Conservation (phyloP, 2,113 vertebrate species). For the Triplophysa tibetana region DNA sequence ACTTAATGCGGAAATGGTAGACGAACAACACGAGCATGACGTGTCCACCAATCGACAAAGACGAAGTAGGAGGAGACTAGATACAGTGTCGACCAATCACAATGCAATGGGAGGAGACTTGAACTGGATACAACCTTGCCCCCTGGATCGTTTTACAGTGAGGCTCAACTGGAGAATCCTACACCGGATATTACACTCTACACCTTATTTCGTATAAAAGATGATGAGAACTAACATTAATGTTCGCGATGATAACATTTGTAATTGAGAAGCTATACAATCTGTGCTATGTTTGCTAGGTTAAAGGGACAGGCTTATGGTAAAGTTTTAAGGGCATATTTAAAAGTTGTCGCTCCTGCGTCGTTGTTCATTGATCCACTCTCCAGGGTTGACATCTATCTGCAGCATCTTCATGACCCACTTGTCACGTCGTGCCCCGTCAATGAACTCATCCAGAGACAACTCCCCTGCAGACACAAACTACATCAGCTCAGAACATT, state of each 20-base stretch:
- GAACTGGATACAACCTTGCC: no score
- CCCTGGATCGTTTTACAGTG: no score
- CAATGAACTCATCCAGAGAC: constrained; percentile 89
- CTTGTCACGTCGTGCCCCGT: constrained; percentile 88
- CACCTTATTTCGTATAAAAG: background rate
- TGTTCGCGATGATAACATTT: background rate
- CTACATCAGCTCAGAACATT: background rate
- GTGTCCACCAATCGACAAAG: no score
- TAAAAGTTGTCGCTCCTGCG: constrained; percentile 62
- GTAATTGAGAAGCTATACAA: constrained; percentile 3
- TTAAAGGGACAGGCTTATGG: background rate
- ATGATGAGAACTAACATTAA: background rate
- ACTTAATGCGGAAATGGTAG: no score
- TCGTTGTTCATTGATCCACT: constrained; percentile 83
- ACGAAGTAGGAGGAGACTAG: no score
- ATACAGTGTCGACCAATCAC: no score
- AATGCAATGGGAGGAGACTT: no score
- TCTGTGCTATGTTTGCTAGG: background rate
- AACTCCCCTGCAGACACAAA: constrained; percentile 79
- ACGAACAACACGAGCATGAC: no score
- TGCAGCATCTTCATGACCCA: constrained; percentile 99
- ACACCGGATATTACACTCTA: background rate
- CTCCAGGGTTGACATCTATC: constrained; percentile 85
- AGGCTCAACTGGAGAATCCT: background rate
- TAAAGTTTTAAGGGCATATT: constrained; percentile 10